phyloP scores from a whole-genome alignment of 2,113 vertebrate species.

The Ifrita kowaldi region DNA sequence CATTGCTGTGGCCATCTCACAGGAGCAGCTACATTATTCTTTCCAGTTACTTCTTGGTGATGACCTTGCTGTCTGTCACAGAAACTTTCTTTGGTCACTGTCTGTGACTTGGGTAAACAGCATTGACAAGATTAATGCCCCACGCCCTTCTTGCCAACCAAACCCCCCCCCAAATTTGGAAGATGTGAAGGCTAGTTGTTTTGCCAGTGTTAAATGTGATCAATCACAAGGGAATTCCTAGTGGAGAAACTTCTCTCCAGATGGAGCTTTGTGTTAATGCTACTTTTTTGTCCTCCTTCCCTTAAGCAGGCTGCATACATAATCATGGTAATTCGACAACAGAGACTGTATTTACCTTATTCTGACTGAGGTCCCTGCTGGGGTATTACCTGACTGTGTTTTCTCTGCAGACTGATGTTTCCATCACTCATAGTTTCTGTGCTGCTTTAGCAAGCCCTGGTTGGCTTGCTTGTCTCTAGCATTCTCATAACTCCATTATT shows the following conservation, averaged over 20 bases:
- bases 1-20: not conserved
- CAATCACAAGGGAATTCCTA: not conserved
- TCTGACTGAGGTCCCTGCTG: not conserved
- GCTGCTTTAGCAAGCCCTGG: not conserved
- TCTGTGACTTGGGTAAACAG: not conserved
- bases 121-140: not conserved
- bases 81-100: not conserved
- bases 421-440: not conserved
- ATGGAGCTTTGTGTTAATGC: not conserved
- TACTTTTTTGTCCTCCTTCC: not conserved
- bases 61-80: not conserved
- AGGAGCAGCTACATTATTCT: not conserved
- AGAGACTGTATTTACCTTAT: not conserved
- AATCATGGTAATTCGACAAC: rapidly evolving
- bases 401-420: not conserved
- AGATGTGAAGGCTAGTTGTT: not conserved
- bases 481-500: not conserved
- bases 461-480: not conserved
- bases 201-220: not conserved
- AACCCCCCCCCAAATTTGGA: not conserved
- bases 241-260: not conserved
- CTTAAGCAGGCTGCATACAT: not conserved
- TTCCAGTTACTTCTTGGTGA: not conserved
- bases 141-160: not conserved
- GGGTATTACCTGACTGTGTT: rapidly evolving